These are phyloP conservation scores for Elysia crispata DNA, from an alignment of 2,888 invertebrate genomes.

Conservation along the genomic window DNA sequence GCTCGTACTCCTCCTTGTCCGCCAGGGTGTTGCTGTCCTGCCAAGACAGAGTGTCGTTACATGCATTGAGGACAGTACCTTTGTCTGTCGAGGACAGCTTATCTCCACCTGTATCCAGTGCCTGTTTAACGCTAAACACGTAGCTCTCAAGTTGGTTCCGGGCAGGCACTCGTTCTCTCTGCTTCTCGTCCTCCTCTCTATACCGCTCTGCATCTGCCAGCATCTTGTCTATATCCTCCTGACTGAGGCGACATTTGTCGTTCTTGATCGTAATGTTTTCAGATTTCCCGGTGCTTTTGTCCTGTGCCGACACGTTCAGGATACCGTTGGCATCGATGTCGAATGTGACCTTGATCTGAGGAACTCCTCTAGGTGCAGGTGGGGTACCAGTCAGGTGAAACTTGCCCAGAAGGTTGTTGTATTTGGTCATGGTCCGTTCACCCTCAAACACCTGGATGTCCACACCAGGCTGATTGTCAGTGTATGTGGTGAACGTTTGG, in stretches of 20 bases:
- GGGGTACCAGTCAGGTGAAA: slow-evolving; percentile 73
- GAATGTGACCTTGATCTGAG: slow-evolving; percentile 82
- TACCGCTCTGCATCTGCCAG: slow-evolving; percentile 72
- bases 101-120: slow-evolving; percentile 80
- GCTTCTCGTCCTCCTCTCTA: slow-evolving; percentile 72
- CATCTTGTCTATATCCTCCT: slow-evolving; percentile 90
- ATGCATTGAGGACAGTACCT: slow-evolving; percentile 80
- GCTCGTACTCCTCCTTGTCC: slow-evolving; percentile 86
- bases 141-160: slow-evolving; percentile 70
- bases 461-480: slow-evolving; percentile 86
- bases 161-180: slow-evolving; percentile 65
- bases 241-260: slow-evolving; percentile 89
- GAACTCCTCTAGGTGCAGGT: slow-evolving; percentile 71
- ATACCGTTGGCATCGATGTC: slow-evolving; percentile 94
- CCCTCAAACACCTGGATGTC: slow-evolving; percentile 87
- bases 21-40: slow-evolving; percentile 88
- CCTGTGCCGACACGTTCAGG: slow-evolving; percentile 79
- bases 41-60: slow-evolving; percentile 85
- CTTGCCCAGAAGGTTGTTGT: slow-evolving; percentile 84
- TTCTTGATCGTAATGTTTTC: slow-evolving; percentile 92
- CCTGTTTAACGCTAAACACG: slow-evolving; percentile 78
- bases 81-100: slow-evolving; percentile 84
- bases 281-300: slow-evolving; percentile 87
- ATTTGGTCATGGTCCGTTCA: slow-evolving; percentile 95
- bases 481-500: slow-evolving; percentile 88